Conservation (phyloP, 2,113 vertebrate species). For the Acanthisitta chloris region DNA sequence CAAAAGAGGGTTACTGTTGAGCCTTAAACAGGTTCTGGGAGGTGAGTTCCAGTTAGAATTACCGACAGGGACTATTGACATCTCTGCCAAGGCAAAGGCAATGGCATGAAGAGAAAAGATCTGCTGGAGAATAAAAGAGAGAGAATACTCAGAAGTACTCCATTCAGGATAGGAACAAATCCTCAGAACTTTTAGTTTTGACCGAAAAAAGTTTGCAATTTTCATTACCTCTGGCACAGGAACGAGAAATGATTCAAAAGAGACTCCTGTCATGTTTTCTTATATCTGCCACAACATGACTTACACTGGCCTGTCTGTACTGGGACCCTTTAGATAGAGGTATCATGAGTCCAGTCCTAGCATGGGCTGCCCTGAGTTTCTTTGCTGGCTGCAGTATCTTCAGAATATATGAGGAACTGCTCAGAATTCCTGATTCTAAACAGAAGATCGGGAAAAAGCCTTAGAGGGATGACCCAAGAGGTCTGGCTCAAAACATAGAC, state of each 20-base stretch:
- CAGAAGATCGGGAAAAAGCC: not conserved
- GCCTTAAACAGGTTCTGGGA: not conserved
- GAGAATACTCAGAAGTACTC: not conserved
- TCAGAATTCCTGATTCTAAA: not conserved
- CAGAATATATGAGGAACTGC: not conserved
- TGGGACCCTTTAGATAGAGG: not conserved
- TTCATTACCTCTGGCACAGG: not conserved
- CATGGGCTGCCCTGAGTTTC: not conserved
- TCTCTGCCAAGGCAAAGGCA: not conserved
- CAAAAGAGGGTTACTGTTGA: not conserved
- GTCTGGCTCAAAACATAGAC: not conserved
- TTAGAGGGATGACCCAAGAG: not conserved
- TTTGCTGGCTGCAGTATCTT: not conserved
- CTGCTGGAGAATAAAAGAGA: not conserved
- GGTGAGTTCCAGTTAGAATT: not conserved
- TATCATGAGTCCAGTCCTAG: not conserved
- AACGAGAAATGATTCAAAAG: not conserved
- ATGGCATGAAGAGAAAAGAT: not conserved
- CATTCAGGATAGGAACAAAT: not conserved
- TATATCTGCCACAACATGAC: not conserved
- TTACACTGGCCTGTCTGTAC: not conserved
- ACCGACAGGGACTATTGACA: not conserved
- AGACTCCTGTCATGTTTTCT: not conserved
- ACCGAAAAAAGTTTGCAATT: not conserved
- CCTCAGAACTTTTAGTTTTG: not conserved